Evolutionary conservation across 2,888 invertebrate species (phyloP), one percentile per base, ranked within the genome.

Genomic region (Marronus borbonicus): DNA sequence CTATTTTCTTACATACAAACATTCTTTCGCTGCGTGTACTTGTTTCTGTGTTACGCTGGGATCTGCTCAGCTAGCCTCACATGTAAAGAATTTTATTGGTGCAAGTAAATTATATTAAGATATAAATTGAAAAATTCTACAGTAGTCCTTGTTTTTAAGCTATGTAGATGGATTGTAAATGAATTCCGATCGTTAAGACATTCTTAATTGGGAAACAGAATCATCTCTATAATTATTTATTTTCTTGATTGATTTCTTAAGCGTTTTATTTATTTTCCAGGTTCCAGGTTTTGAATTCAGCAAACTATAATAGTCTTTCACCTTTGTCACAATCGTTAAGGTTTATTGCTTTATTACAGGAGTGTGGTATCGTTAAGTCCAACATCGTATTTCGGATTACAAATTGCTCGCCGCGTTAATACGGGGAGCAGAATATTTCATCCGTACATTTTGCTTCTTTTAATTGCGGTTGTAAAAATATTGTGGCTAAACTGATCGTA

Each of bases 401-500:
- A 66, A 66, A 66, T 66, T 20, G 17, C 12, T 2, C 8, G 12
- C 49, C 5, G 20, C 12, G 8, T 31, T 31, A 28, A 31, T 28
- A 28, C 12, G 24, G 10, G 8, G n/a, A 31, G n/a, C 12, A 20
- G 10, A 66, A 12, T 44, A 20, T 66, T 66, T 66, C 66, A 49
- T 44, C 17, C n/a, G 17, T 49, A 20, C 66, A 66, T 66, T 49
- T 66, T 20, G 66, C 66, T 24, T 49, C 17, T 14, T 20, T 44
- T 66, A 66, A 66, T 44, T 24, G 49, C 44, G 17, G 20, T 49
- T 20, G 44, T 66, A 44, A 66, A 66, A 66, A 66, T 44, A 44
- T 44, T 66, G 44, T 44, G 49, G 44, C 66, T 24, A 17, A 44
- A 44, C 8, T 66, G 66, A 17, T 66, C 66, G 44, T 66, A 66